Base-by-base conservation (phyloP, 2,797 vertebrate genomes). In the Chrosomus eos region DNA sequence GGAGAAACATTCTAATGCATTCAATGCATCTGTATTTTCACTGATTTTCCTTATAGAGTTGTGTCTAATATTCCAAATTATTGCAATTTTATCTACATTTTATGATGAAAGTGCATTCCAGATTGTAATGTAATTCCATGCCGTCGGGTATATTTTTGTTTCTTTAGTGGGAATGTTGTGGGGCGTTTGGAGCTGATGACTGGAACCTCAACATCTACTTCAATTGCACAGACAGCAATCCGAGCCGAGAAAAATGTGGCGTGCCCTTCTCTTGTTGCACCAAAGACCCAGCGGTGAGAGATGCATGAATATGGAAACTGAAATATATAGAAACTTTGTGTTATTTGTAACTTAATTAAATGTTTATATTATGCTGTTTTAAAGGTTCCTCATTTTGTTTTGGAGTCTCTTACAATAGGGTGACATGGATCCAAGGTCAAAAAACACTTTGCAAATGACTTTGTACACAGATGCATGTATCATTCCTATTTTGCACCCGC, bases 121-220 rank as follows among this genome's bases (percentile, higher is more conserved):
- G 8, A 45, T 31, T 70, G 31, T 23, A 64, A 51, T 66, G 23
- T 53, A 26, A 66, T 26, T 58, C 74, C 77, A 21, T 86, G 45
- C 13, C 13, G 73, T n/a, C n/a, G 21, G n/a, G 9, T 21, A 48
- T 51, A 85, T 7, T 90, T 88, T 88, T 21, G 53, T 33, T 75
- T 84, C 91, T 43, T 45, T 38, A 99, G 98, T 99, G 98, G 98
- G 97, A 99, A 87, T 99, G 98, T 89, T 99, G 98, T 91, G 98
- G 98, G 77, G 98, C 98, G 72, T 99, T 98, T 91, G 96, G 96
- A 91, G 97, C 98, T 0, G 96, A 98, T 66, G 98, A 99, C 92
- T 99, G 98, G 98, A 97, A 99, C 94, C 94, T 99, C 92, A 99
- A 99, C 93, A 97, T 99, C 93, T 99, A 99, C 94, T 99, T 99